Base-by-base conservation (phyloP, 2,113 vertebrate genomes). In the Cisticola juncidis region DNA sequence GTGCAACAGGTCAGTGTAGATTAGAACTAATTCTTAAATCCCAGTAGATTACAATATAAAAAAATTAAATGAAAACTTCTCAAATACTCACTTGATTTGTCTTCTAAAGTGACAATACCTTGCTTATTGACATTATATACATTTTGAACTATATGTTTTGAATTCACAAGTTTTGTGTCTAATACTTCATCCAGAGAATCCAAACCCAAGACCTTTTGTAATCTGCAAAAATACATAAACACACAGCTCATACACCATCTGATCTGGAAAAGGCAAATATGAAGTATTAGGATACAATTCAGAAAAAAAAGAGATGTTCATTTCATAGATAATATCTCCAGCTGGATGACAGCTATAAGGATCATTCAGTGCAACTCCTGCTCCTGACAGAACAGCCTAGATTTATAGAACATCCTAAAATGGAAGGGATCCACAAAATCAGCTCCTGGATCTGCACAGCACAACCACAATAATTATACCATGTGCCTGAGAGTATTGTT, bases 111-210 rank as follows among this genome's bases (percentile, higher is more conserved):
- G 53, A 99, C 98, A 69, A 98, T 98, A 23, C 98, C 98, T 82
- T 98, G 98, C 54, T 98, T 98, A 97, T 98, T 99, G 73, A 98
- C 97, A 72, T 97, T 98, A 61, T 98, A 98, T 5, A 97, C 98
- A 58, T 99, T 99, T 93, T 98, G 98, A 64, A 99, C 87, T 71
- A 99, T 98, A 94, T 98, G 97, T 80, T 98, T 98, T 29, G 98
- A 96, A 91, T 97, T 98, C 68, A 98, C 91, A 84, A 97, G 93
- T 85, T 98, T 98, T 79, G 88, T 61, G 11, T 98, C 98, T 94
- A 99, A 64, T 40, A 99, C 96, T 70, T 98, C 98, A 69, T 98
- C 97, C 94, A 99, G 92, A 60, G 98, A 98, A 94, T 98, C 97
- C 69, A 99, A 96, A 57, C 98, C 98, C 93, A 99, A 95, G 35